Evolutionary conservation across 2,797 vertebrate species (phyloP).

Genomic region (Onychomys leucogaster): DNA sequence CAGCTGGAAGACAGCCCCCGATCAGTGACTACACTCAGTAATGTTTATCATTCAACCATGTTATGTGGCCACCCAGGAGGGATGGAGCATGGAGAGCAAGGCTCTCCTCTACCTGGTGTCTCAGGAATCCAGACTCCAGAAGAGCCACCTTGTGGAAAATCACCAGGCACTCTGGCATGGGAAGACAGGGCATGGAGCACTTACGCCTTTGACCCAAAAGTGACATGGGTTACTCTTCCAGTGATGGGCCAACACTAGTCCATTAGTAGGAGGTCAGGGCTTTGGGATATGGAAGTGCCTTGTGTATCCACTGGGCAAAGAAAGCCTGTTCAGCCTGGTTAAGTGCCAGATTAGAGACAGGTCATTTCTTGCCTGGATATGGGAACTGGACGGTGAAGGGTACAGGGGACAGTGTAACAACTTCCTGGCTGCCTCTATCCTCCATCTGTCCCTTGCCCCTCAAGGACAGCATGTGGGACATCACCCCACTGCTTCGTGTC

Average conservation of each 20-base stretch:
- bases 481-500: neutral
- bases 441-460: neutral
- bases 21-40: neutral
- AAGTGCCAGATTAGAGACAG: neutral
- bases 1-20: neutral
- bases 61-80: rapidly evolving
- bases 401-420: neutral
- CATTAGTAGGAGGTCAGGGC: neutral
- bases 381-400: neutral
- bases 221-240: neutral
- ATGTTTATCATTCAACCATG: neutral
- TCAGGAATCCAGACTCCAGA: neutral
- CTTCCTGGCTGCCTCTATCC: neutral
- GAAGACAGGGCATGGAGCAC: neutral
- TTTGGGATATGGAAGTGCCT: neutral
- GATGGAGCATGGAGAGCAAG: rapidly evolving
- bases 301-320: neutral
- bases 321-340: neutral
- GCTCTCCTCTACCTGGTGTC: neutral
- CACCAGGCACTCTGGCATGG: neutral
- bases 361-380: neutral
- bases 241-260: neutral
- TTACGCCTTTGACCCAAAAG: neutral
- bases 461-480: neutral
- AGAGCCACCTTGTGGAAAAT: neutral